Conservation (phyloP, 2,113 vertebrate species). For the Tetrao urogallus region DNA sequence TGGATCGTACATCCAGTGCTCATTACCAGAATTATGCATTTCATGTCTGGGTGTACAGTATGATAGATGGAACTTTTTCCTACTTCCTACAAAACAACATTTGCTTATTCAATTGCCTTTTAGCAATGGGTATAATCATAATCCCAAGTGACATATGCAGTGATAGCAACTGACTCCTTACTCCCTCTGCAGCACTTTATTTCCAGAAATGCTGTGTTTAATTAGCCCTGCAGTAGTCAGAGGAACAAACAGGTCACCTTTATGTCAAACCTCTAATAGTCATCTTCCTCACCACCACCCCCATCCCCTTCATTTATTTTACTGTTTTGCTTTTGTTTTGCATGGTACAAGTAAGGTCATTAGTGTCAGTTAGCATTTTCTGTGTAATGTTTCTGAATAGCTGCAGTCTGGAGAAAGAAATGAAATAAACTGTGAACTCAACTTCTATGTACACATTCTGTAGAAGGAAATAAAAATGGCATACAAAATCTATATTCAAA, state of each 20-base stretch:
- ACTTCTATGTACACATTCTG: not conserved
- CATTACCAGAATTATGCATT: constrained; percentile 67
- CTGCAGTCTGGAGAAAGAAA: not conserved
- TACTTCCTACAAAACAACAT: constrained; percentile 61
- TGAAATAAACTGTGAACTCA: not conserved
- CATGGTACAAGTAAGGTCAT: constrained; percentile 30
- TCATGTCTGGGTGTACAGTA: constrained; percentile 1
- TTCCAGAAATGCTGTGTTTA: constrained; percentile 75
- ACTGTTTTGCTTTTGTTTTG: constrained; percentile 45
- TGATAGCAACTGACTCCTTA: constrained; percentile 69
- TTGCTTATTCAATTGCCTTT: constrained; percentile 73
- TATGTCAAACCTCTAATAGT: constrained; percentile 61
- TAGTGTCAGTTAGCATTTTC: not conserved
- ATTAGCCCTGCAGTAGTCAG: constrained; percentile 73
- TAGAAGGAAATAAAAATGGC: not conserved
- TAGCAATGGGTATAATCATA: constrained; percentile 73
- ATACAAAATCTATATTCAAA: not conserved
- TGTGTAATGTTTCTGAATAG: not conserved
- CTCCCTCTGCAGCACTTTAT: constrained; percentile 68
- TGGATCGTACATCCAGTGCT: constrained; percentile 49
- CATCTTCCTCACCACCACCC: constrained; percentile 5
- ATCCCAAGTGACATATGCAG: constrained; percentile 76
- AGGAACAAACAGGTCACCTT: constrained; percentile 63
- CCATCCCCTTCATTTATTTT: not conserved
- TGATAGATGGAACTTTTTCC: constrained; percentile 46